Conservation (phyloP, 1,140 invertebrate species). For the Lordiphosa stackelbergi region DNA sequence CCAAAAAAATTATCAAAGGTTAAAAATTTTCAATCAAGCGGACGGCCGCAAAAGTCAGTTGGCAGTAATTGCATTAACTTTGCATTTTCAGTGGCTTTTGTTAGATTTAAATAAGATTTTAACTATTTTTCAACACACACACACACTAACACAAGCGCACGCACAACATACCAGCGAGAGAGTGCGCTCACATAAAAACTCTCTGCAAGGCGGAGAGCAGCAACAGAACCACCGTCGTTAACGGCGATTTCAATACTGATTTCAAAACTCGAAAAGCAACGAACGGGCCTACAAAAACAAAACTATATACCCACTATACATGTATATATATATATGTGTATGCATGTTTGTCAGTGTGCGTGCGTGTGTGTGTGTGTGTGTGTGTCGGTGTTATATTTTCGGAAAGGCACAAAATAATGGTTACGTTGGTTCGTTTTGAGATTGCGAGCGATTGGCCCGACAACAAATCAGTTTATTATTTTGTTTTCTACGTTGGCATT, state of each 20-base stretch:
- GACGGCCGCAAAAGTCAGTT: too few relatives aligned
- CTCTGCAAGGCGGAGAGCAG: constrained; percentile 21
- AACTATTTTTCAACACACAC: constrained; percentile 17
- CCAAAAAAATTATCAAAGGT: too few relatives aligned
- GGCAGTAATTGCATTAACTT: neutral
- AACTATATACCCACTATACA: constrained; percentile 38
- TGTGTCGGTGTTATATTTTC: constrained; percentile 37
- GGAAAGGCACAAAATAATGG: constrained; percentile 50
- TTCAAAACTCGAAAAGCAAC: constrained; percentile 68
- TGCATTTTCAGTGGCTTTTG: neutral
- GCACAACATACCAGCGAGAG: constrained; percentile 35
- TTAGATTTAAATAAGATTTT: constrained; percentile 9
- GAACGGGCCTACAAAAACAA: constrained; percentile 69
- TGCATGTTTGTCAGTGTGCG: neutral
- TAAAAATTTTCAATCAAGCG: too few relatives aligned
- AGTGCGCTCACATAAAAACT: constrained; percentile 15
- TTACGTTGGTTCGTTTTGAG: constrained; percentile 46
- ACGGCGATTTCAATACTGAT: constrained; percentile 47
- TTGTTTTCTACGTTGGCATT: constrained; percentile 22
- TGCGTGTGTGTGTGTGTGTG: constrained; percentile 26
- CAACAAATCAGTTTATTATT: constrained; percentile 36
- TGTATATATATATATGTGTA: constrained; percentile 10
- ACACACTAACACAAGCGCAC: constrained; percentile 14
- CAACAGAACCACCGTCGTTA: constrained; percentile 23
- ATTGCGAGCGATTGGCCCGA: constrained; percentile 45